These are phyloP conservation scores for Malurus alboscapulatus DNA, from an alignment of 2,113 vertebrate genomes.

Conservation along the genomic window DNA sequence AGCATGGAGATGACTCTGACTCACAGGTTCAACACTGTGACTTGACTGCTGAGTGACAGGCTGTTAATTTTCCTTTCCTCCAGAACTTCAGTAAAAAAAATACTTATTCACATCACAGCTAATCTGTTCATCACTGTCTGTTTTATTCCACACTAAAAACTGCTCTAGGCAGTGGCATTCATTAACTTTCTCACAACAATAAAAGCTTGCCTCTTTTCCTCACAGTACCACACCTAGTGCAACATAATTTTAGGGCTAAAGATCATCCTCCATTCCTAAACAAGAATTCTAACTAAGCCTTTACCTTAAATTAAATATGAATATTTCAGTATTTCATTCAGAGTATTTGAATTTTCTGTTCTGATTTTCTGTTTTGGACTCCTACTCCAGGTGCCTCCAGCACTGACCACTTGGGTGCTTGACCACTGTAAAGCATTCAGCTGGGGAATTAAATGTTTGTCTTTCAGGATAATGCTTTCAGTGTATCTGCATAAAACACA, in stretches of 20 bases:
- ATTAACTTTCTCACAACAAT: neutral
- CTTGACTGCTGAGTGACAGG: constrained; percentile 37
- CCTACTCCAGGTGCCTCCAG: neutral
- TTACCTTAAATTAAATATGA: neutral
- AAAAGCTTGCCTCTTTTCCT: neutral
- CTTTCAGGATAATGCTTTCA: neutral
- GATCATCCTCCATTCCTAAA: neutral
- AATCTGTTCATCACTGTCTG: neutral
- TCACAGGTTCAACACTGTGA: constrained; percentile 63
- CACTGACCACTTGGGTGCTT: neutral
- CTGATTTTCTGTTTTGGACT: constrained; percentile 34
- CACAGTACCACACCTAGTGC: neutral
- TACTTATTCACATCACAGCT: neutral
- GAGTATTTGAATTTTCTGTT: constrained; percentile 33
- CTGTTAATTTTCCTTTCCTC: constrained; percentile 57
- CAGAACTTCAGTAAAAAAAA: neutral
- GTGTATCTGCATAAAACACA: neutral
- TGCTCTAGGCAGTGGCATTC: neutral
- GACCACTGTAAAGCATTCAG: neutral
- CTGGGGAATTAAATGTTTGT: neutral
- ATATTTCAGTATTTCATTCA: constrained; percentile 34
- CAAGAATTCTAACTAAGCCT: neutral
- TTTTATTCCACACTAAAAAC: neutral
- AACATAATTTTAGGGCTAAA: neutral
- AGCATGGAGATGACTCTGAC: constrained; percentile 61